A percentile compares a stretch with the other conserved stretches of the same genome.
Conservation (phyloP, 1,140 invertebrate species). For the Laodelphax striatellus region DNA sequence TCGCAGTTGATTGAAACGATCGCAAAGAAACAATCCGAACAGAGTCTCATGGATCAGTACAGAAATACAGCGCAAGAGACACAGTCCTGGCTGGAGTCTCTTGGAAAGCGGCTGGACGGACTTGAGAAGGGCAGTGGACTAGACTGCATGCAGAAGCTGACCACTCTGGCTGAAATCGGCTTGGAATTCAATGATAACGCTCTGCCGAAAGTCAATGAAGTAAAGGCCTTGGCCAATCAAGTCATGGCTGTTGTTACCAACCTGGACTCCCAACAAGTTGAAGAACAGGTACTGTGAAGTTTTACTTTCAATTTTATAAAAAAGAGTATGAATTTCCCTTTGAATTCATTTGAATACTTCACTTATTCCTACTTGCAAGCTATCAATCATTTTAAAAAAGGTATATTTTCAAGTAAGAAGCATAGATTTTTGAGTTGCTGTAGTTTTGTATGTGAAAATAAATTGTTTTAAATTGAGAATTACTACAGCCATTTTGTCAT, state of each 20-base stretch:
- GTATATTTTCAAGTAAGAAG: too few relatives aligned
- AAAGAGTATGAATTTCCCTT: too few relatives aligned
- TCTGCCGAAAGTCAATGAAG: constrained; percentile 46
- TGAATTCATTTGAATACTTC: too few relatives aligned
- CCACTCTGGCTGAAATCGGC: constrained; percentile 52
- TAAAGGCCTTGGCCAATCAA: constrained; percentile 52
- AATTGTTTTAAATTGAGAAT: too few relatives aligned
- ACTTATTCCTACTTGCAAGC: too few relatives aligned
- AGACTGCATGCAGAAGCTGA: constrained; percentile 66
- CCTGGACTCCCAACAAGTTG: constrained; percentile 78
- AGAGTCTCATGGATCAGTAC: constrained; percentile 67
- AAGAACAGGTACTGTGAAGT: constrained; percentile 53
- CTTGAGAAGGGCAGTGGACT: constrained; percentile 73
- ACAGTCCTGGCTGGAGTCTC: constrained; percentile 65
- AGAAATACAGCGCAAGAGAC: constrained; percentile 58
- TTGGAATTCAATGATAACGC: constrained; percentile 40
- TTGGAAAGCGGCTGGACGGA: constrained; percentile 65
- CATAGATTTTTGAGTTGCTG: too few relatives aligned
- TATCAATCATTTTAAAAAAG: too few relatives aligned
- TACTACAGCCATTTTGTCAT: too few relatives aligned
- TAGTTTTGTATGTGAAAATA: too few relatives aligned
- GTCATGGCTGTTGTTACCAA: constrained; percentile 72
- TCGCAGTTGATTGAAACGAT: constrained; percentile 52
- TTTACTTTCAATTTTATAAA: background rate
- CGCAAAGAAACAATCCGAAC: constrained; percentile 58